These are phyloP conservation scores for Xanthorhoe designata DNA, from an alignment of 2,888 invertebrate genomes.

Conservation along the genomic window DNA sequence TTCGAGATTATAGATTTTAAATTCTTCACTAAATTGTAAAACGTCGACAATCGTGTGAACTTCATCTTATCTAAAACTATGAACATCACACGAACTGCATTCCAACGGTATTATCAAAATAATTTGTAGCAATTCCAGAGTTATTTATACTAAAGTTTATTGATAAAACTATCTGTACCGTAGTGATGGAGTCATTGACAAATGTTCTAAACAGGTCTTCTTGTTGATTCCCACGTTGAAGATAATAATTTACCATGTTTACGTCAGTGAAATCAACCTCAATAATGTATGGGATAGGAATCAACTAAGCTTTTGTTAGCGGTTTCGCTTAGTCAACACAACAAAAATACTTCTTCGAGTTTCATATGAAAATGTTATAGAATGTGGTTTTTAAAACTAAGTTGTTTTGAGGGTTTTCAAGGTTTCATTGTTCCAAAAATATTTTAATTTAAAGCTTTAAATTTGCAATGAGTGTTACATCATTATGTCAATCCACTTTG, in stretches of 20 bases:
- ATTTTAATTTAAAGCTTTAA: too few relatives aligned
- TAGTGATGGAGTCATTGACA: conserved; percentile 41
- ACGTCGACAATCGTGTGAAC: conserved; percentile 14
- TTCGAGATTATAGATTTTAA: neutral
- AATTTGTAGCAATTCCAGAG: conserved; percentile 35
- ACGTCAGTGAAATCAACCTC: conserved; percentile 34
- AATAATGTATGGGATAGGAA: conserved; percentile 22
- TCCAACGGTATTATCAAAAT: conserved; percentile 36
- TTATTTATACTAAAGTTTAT: conserved; percentile 39
- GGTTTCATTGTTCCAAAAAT: too few relatives aligned
- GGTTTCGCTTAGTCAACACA: neutral
- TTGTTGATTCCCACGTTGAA: conserved; percentile 36
- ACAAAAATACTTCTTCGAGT: too few relatives aligned
- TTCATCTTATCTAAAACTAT: conserved; percentile 6
- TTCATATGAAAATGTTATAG: too few relatives aligned
- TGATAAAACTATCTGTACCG: conserved; percentile 39
- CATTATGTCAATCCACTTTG: too few relatives aligned
- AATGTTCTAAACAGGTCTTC: conserved; percentile 35
- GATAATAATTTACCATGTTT: conserved; percentile 30
- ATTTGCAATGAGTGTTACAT: too few relatives aligned
- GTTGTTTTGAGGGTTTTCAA: too few relatives aligned
- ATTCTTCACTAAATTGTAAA: conserved; percentile 5
- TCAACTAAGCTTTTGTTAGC: neutral
- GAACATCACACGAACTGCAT: conserved; percentile 29
- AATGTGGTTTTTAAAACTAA: too few relatives aligned